Base-by-base conservation (phyloP, 2,888 invertebrate species). In the Sinhomidia bicolor region DNA sequence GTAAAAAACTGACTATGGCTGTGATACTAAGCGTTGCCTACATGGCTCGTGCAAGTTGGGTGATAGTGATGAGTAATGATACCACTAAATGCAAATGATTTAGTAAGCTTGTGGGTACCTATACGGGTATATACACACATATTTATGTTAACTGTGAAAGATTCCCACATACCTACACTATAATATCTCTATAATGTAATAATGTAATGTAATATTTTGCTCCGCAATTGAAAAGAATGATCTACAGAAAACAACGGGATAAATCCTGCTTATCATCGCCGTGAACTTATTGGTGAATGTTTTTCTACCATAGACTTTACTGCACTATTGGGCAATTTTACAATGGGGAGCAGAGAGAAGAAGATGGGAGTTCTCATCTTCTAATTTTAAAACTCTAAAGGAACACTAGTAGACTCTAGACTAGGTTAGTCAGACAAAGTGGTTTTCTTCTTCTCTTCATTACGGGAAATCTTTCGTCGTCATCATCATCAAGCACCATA, bases 361-460 rank as follows among this genome's bases (percentile, higher is more conserved):
- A 12, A 32, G 65, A 23, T 26, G 12, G 17, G 7, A 68, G 36
- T 36, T 57, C 2, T 57, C 29, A 79, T 23, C 44, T 41, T 23
- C 4, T 47, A 54, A 68, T 68, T 60, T 32, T 20, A 6, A 68
- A 65, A 65, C 29, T 68, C 29, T 82, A 9, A 57, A 79, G 84
- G 47, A 84, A 44, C n/a, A n/a, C 84, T 51, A 78, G 78, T 5
- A 36, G n/a, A n/a, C n/a, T n/a, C n/a, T 7, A 54, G 51, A 86
- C 86, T 86, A 44, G 86, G 86, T 86, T 86, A 86, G 86, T 86
- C 86, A 54, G 86, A 54, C 54, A 54, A 86, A 86, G 80, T 41
- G 20, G 51, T 65, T 85, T 78, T 85, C 47, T 36, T 6, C 78
- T 29, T 41, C 41, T 23, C 62, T 68, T 68, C 41, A 86, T 85